phyloP scores from a whole-genome alignment of 2,888 invertebrate species.

The Bembecia ichneumoniformis region DNA sequence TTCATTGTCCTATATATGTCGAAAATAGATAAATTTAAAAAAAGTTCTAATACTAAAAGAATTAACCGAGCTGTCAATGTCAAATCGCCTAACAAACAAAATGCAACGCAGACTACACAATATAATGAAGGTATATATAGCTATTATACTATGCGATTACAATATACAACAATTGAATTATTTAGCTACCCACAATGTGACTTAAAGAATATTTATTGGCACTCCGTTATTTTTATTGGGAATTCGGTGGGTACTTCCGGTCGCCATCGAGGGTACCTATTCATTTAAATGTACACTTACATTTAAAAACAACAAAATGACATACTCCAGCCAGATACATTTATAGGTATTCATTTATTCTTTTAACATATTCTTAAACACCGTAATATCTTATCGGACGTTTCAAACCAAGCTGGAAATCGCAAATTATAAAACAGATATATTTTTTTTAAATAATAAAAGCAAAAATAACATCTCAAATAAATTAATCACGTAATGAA shows the following conservation, averaged over 20 bases:
- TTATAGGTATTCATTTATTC: slow-evolving; percentile 3
- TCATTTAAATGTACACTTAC: slow-evolving; percentile 7
- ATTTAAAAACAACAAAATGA: slow-evolving; percentile 11
- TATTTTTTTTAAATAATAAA: no score
- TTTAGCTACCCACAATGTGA: background rate
- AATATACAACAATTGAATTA: slow-evolving; percentile 34
- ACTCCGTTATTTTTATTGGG: slow-evolving; percentile 17
- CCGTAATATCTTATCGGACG: no score
- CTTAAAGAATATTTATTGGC: slow-evolving; percentile 24
- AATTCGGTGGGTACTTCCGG: slow-evolving; percentile 44
- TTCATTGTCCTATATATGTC: background rate
- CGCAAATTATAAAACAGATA: no score
- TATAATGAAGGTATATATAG: slow-evolving; percentile 39
- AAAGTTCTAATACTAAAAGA: background rate
- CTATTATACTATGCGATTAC: slow-evolving; percentile 55
- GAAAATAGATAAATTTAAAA: background rate
- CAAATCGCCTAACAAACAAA: slow-evolving; percentile 16
- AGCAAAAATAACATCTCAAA: no score
- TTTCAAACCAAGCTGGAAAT: no score
- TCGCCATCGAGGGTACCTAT: slow-evolving; percentile 21
- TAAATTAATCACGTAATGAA: no score
- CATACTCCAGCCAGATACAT: slow-evolving; percentile 29
- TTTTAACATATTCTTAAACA: background rate
- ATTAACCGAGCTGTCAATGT: background rate
- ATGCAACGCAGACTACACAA: slow-evolving; percentile 45